Evolutionary conservation across 2,113 vertebrate genomes (phyloP).

Genomic region (Corvus moneduloides): DNA sequence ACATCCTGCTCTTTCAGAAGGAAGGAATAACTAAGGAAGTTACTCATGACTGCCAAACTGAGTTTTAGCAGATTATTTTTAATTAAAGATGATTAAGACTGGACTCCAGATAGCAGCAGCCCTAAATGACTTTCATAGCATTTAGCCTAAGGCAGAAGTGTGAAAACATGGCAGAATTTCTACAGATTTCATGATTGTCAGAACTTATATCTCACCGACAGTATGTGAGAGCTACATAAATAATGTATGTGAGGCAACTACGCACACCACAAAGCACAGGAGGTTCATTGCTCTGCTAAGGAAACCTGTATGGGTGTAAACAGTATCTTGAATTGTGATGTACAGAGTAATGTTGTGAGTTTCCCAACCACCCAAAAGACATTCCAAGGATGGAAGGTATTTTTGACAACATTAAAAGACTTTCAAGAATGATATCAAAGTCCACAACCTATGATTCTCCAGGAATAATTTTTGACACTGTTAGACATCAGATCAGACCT

Average conservation of each 20-base stretch:
- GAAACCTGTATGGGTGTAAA: not conserved
- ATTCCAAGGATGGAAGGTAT: not conserved
- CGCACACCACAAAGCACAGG: fast-evolving
- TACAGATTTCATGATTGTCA: not conserved
- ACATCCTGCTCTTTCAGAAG: not conserved
- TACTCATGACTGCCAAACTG: not conserved
- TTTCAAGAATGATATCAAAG: not conserved
- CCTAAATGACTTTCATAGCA: not conserved
- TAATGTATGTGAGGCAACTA: not conserved
- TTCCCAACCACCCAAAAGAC: not conserved
- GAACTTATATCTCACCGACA: not conserved
- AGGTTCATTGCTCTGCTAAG: not conserved
- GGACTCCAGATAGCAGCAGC: not conserved
- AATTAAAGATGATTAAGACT: not conserved
- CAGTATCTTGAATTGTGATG: not conserved
- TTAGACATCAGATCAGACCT: not conserved
- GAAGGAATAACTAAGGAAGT: not conserved
- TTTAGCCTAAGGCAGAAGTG: not conserved
- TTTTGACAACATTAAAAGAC: not conserved
- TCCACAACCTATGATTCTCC: not conserved
- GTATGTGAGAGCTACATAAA: not conserved
- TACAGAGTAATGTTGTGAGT: not conserved
- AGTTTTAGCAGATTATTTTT: not conserved
- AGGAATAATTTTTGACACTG: not conserved
- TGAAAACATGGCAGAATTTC: not conserved